Evolutionary conservation across 2,113 vertebrate genomes (phyloP).

Genomic region (Sceloporus undulatus): DNA sequence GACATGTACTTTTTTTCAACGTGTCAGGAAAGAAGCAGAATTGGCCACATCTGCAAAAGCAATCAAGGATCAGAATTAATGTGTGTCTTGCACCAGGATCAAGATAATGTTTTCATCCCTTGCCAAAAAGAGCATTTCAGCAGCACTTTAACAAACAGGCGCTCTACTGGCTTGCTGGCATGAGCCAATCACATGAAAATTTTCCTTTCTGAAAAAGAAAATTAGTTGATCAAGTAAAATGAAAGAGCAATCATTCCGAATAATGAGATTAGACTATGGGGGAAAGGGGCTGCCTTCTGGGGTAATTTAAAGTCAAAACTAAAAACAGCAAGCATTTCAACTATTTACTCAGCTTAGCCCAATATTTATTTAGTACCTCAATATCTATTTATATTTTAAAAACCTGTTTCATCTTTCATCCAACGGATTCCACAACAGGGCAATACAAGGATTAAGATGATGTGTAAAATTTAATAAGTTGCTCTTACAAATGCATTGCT

Average conservation of each 20-base stretch:
- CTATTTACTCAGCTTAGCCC: neutral
- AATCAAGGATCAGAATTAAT: neutral
- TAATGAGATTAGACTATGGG: neutral
- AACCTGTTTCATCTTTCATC: neutral
- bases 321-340: neutral
- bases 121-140: neutral
- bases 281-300: neutral
- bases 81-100: neutral
- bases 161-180: neutral
- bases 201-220: neutral
- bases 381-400: neutral
- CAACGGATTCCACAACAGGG: neutral
- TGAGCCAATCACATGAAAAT: neutral
- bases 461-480: neutral
- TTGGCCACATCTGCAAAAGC: neutral
- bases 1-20: conserved; percentile 31
- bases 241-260: neutral
- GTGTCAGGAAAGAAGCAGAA: neutral
- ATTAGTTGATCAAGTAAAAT: conserved; percentile 1
- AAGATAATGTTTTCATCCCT: neutral
- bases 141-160: neutral
- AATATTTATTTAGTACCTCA: neutral
- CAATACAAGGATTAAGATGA: neutral
- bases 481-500: neutral
- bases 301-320: neutral